Conservation (phyloP, 2,888 invertebrate species). For the Plagiodera versicolora region DNA sequence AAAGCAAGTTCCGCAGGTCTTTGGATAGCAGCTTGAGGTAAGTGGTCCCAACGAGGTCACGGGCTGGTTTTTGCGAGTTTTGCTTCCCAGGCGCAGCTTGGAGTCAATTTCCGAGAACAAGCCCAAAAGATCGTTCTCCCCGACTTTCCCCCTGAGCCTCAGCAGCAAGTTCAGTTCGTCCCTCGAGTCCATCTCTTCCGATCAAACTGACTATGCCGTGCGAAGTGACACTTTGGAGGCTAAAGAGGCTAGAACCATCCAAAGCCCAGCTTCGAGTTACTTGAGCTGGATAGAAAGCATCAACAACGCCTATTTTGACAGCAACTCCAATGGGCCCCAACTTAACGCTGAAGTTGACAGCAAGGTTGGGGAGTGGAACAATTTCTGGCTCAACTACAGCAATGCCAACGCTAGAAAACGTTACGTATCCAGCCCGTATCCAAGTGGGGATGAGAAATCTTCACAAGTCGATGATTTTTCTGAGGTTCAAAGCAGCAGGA, state of each 20-base stretch:
- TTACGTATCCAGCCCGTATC: conserved; percentile 48
- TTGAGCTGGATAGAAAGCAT: conserved; percentile 55
- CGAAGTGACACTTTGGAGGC: conserved; percentile 40
- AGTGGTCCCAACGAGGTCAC: background rate
- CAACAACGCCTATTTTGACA: conserved; percentile 48
- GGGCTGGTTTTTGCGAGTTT: too few relatives aligned
- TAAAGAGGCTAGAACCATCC: conserved; percentile 39
- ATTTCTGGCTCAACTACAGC: conserved; percentile 55
- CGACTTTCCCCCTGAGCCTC: conserved; percentile 38
- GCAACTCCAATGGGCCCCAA: conserved; percentile 27
- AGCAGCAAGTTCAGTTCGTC: conserved; percentile 42
- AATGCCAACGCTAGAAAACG: conserved; percentile 49
- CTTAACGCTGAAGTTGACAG: conserved; percentile 40
- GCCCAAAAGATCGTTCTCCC: conserved; percentile 48
- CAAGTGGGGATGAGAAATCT: conserved; percentile 34
- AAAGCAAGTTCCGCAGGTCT: conserved; percentile 30
- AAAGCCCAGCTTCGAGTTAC: conserved; percentile 51
- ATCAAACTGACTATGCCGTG: conserved; percentile 24
- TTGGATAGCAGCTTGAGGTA: conserved; percentile 36
- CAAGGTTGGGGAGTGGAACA: conserved; percentile 55
- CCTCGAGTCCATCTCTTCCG: conserved; percentile 42
- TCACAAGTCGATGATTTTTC: conserved; percentile 47
- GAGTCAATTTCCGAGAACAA: conserved; percentile 54
- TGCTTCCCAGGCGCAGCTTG: conserved; percentile 45
- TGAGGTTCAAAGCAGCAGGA: conserved; percentile 49